Conservation (phyloP, 2,888 invertebrate species). For the Caenorhabditis imperialis region DNA sequence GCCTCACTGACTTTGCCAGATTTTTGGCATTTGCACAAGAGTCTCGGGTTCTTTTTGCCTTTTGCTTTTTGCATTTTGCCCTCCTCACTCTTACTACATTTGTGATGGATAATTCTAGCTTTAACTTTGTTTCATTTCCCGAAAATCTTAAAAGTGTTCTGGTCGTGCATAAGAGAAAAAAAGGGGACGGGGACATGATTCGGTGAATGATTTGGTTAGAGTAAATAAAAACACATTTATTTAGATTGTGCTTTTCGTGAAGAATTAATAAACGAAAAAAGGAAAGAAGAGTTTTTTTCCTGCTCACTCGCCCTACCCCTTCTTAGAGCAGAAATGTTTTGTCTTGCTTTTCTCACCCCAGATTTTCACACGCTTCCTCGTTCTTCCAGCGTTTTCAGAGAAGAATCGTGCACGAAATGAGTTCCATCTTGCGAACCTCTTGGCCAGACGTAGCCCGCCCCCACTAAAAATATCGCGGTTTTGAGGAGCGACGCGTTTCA, state of each 20-base stretch:
- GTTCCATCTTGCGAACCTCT: conserved; percentile 47
- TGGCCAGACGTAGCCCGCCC: conserved; percentile 31
- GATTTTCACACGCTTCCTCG: conserved; percentile 28
- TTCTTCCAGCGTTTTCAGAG: conserved; percentile 29
- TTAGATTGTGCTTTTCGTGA: conserved; percentile 26
- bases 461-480: conserved; percentile 53
- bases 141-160: background rate
- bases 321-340: conserved; percentile 6
- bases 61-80: background rate
- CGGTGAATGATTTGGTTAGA: conserved; percentile 15
- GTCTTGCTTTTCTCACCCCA: conserved; percentile 15
- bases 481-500: conserved; percentile 36
- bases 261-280: conserved; percentile 36
- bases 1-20: conserved; percentile 55
- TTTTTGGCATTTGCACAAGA: conserved; percentile 48
- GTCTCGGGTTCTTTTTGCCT: conserved; percentile 13
- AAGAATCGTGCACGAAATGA: conserved; percentile 32
- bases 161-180: background rate
- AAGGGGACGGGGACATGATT: background rate
- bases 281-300: conserved; percentile 15
- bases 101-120: no score
- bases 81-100: conserved; percentile 4
- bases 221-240: conserved; percentile 36
- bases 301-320: conserved; percentile 6
- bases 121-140: background rate